A percentile compares a stretch with the other conserved stretches of the same genome.
Conservation (phyloP, 2,797 vertebrate species). For the Macroramphosus scolopax region DNA sequence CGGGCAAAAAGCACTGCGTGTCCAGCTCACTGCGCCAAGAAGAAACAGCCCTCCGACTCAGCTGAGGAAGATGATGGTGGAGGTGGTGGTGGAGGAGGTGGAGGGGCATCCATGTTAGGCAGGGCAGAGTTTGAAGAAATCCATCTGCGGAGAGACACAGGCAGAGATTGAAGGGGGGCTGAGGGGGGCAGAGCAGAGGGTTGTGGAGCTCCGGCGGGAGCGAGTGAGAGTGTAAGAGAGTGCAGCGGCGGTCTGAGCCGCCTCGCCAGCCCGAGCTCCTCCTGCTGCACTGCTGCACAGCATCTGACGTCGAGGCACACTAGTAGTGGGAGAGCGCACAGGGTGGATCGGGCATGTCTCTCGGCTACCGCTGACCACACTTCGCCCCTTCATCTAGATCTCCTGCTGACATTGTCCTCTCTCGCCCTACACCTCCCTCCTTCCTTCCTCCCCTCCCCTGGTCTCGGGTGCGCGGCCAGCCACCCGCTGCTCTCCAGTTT, state of each 20-base stretch:
- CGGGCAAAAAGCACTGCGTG: constrained; percentile 83
- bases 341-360: constrained; percentile 75
- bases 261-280: constrained; percentile 76
- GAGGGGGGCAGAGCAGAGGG: constrained; percentile 53
- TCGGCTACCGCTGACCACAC: constrained; percentile 77
- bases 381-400: constrained; percentile 72
- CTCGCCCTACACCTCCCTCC: neutral
- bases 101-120: constrained; percentile 92
- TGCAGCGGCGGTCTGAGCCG: constrained; percentile 36
- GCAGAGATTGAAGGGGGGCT: constrained; percentile 63
- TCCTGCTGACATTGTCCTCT: constrained; percentile 61
- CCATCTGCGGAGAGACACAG: constrained; percentile 84
- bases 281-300: constrained; percentile 91
- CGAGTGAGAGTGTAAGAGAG: constrained; percentile 24
- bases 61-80: constrained; percentile 66
- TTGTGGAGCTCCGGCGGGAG: constrained; percentile 79
- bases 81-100: constrained; percentile 60
- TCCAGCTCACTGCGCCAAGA: constrained; percentile 95
- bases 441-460: constrained; percentile 22
- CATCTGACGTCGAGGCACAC: constrained; percentile 91
- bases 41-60: constrained; percentile 87
- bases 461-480: too few relatives aligned
- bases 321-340: constrained; percentile 67
- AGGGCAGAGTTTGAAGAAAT: constrained; percentile 84
- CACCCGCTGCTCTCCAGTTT: too few relatives aligned